These are phyloP conservation scores for Neolamprologus longior DNA, from an alignment of 2,113 vertebrate genomes.

Conservation along the genomic window DNA sequence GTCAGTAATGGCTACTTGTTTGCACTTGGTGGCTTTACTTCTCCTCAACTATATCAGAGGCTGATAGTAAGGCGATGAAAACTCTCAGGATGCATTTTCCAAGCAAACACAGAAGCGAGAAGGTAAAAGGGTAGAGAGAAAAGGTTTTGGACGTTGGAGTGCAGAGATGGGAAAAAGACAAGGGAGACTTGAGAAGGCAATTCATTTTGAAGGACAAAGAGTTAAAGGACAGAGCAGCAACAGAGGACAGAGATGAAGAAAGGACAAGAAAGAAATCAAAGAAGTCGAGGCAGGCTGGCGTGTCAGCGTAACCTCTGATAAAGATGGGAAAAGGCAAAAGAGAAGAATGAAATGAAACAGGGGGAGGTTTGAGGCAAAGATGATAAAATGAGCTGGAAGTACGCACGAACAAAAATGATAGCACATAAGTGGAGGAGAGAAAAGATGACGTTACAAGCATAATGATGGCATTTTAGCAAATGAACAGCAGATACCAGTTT, in stretches of 20 bases:
- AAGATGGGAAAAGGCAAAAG: not conserved
- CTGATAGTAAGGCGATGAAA: not conserved
- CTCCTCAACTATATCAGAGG: not conserved
- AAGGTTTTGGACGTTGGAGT: not conserved
- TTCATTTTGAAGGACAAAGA: conserved; percentile 16
- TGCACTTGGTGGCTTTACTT: not conserved
- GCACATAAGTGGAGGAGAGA: not conserved
- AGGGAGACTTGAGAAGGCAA: not conserved
- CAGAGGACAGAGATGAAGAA: conserved; percentile 1
- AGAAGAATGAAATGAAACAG: not conserved
- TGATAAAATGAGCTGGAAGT: not conserved
- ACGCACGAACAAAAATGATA: not conserved
- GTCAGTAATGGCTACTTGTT: not conserved
- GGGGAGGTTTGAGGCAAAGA: not conserved
- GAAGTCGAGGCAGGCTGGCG: not conserved
- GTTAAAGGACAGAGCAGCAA: not conserved
- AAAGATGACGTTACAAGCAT: not conserved
- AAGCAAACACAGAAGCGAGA: not conserved
- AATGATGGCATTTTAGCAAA: not conserved
- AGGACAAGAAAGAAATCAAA: not conserved
- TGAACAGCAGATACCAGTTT: not conserved
- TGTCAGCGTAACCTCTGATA: not conserved
- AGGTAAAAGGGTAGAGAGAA: not conserved
- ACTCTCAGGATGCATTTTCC: not conserved
- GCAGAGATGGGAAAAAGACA: not conserved